These are phyloP conservation scores for Scaptomyza cyrtandrae DNA, from an alignment of 2,888 invertebrate species.

Conservation along the genomic window DNA sequence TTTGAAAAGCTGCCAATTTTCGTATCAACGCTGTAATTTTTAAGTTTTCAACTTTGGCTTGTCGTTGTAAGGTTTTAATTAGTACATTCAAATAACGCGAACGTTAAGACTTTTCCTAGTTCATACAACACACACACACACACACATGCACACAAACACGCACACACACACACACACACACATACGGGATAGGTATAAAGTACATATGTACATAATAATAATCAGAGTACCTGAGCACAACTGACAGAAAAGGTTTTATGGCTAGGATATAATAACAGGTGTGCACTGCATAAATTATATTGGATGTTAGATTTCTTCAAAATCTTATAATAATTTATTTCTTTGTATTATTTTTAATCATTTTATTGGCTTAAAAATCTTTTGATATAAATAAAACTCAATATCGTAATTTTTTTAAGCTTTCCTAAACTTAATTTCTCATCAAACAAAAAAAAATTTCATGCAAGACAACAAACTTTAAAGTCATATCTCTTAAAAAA, in stretches of 20 bases:
- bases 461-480: too few relatives aligned
- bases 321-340: too few relatives aligned
- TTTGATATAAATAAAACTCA: not conserved
- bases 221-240: not conserved
- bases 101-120: constrained; percentile 17
- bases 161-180: not conserved
- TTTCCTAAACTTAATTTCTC: not conserved
- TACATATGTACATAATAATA: not conserved
- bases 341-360: too few relatives aligned
- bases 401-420: not conserved
- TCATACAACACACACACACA: not conserved
- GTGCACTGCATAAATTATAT: not conserved
- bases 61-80: constrained; percentile 69
- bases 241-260: not conserved
- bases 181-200: constrained; percentile 27
- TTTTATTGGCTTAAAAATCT: too few relatives aligned
- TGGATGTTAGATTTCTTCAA: too few relatives aligned
- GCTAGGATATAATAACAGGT: not conserved
- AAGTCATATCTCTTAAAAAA: too few relatives aligned
- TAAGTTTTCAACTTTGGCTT: constrained; percentile 59
- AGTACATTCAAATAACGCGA: constrained; percentile 57
- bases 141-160: not conserved
- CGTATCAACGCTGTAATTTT: constrained; percentile 51
- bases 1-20: constrained; percentile 50
- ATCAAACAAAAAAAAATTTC: not conserved